phyloP scores from a whole-genome alignment of 2,797 vertebrate species.

The Australoheros facetus region DNA sequence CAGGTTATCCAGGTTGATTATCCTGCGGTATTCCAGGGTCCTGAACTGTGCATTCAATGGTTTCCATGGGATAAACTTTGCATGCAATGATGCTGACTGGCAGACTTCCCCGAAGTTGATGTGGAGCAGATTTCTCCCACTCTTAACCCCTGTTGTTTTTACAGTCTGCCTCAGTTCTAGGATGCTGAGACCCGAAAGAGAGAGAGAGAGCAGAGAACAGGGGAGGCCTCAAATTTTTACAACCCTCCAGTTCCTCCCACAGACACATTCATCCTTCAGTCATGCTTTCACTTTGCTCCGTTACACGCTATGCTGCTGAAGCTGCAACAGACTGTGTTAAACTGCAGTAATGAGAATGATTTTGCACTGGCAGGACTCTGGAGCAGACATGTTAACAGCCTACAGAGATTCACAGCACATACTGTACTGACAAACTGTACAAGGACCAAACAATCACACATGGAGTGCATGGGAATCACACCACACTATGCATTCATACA shows the following conservation, averaged over 20 bases:
- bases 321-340: conserved; percentile 27
- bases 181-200: conserved; percentile 38
- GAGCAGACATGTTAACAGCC: conserved; percentile 55
- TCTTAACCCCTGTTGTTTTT: conserved; percentile 68
- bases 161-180: conserved; percentile 52
- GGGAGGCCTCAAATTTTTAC: conserved; percentile 30
- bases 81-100: conserved; percentile 52
- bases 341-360: conserved; percentile 11
- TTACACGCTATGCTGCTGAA: conserved; percentile 22
- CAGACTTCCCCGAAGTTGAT: conserved; percentile 57
- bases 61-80: conserved; percentile 31
- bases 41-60: neutral
- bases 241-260: conserved; percentile 37
- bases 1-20: neutral
- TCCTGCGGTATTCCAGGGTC: neutral
- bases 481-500: neutral
- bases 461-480: conserved; percentile 5
- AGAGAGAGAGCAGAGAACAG: neutral
- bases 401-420: conserved; percentile 62
- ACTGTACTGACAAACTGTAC: conserved; percentile 36
- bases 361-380: conserved; percentile 20
- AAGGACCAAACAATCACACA: conserved; percentile 39
- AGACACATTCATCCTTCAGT: conserved; percentile 22
- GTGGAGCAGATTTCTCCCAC: conserved; percentile 63
- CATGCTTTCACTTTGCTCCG: conserved; percentile 25